Percentiles rank a stretch among this genome's conserved stretches.
phyloP scores from a whole-genome alignment of 92 coral and sea anemone genomes.

The Porites evermanni region DNA sequence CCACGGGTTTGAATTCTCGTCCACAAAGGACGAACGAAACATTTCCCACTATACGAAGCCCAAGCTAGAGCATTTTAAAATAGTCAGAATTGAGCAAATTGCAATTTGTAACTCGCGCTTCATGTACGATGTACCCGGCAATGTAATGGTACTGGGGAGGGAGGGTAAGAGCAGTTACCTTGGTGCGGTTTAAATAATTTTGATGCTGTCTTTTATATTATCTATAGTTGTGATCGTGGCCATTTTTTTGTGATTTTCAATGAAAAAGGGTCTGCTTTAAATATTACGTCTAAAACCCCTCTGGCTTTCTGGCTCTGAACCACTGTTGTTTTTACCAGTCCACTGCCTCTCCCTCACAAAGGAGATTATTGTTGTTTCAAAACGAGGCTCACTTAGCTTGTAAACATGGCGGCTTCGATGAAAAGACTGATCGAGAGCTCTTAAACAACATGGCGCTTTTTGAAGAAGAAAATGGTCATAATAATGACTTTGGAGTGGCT shows the following conservation, averaged over 20 bases:
- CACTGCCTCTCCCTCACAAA: background rate
- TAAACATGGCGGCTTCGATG: conserved; percentile 22
- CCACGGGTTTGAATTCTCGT: conserved; percentile 86
- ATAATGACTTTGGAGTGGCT: background rate
- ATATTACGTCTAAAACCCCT: too few relatives aligned
- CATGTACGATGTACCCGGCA: conserved; percentile 5
- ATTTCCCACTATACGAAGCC: background rate
- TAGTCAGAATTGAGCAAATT: conserved; percentile 9
- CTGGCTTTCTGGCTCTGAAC: background rate
- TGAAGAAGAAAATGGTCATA: background rate
- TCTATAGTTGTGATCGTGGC: too few relatives aligned
- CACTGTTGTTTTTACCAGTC: background rate
- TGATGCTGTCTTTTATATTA: background rate
- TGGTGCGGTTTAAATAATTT: background rate
- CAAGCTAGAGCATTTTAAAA: background rate
- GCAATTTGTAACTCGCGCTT: conserved; percentile 43
- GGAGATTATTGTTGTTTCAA: background rate
- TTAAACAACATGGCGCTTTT: background rate
- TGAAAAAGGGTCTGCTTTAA: too few relatives aligned
- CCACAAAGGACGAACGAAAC: conserved; percentile 42
- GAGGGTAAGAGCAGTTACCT: background rate
- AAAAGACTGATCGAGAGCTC: background rate
- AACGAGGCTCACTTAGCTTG: background rate
- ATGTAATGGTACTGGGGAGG: background rate
- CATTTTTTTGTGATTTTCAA: too few relatives aligned